These are phyloP conservation scores for Calephelis nemesis DNA, from an alignment of 1,140 invertebrate genomes.

Conservation along the genomic window DNA sequence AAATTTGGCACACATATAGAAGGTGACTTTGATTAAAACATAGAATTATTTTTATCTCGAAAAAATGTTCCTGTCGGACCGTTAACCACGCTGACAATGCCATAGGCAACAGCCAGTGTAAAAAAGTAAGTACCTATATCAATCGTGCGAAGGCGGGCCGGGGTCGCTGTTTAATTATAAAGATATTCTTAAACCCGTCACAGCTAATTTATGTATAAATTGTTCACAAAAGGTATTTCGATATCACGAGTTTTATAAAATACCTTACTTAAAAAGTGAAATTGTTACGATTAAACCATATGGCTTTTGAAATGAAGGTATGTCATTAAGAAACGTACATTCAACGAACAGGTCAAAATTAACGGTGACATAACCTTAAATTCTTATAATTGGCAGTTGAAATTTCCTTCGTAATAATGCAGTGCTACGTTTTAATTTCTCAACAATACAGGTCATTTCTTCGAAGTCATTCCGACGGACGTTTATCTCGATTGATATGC, in stretches of 20 bases:
- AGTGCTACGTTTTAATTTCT: constrained; percentile 20
- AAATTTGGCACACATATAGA: too few species aligned
- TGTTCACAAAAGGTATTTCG: background rate
- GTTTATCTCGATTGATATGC: constrained; percentile 16
- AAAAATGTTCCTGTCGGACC: too few species aligned
- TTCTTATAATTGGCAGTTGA: constrained; percentile 20
- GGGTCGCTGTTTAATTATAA: too few species aligned
- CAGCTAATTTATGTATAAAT: background rate
- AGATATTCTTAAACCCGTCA: too few species aligned
- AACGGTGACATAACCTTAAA: constrained; percentile 18
- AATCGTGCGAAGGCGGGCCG: too few species aligned
- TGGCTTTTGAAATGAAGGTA: constrained; percentile 10
- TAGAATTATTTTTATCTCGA: too few species aligned
- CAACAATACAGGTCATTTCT: constrained; percentile 38
- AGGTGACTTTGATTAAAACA: too few species aligned
- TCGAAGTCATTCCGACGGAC: constrained; percentile 20
- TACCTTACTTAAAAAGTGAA: constrained; percentile 10
- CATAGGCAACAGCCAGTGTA: too few species aligned
- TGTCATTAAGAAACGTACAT: constrained; percentile 25
- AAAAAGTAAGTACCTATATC: too few species aligned
- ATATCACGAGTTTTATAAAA: constrained; percentile 1
- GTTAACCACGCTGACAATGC: too few species aligned
- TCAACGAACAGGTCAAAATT: constrained; percentile 23
- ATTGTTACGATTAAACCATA: constrained; percentile 17
- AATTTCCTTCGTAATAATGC: constrained; percentile 13